These are phyloP conservation scores for Melieria crassipennis DNA, from an alignment of 2,888 invertebrate genomes.

Conservation along the genomic window DNA sequence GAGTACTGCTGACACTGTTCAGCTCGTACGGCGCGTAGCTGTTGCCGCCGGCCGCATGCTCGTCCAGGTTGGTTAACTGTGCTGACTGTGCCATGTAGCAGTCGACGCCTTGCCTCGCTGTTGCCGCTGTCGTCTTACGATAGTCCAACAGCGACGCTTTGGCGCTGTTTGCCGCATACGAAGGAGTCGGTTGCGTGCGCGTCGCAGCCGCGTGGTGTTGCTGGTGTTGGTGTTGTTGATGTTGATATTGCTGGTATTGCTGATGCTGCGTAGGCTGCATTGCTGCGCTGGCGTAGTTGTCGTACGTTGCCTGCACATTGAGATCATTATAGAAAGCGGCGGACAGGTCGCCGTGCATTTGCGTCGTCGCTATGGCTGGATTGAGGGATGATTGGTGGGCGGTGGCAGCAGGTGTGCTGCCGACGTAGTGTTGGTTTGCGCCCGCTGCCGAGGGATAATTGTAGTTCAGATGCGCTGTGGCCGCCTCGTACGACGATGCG, in stretches of 20 bases:
- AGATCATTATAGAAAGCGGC: constrained; percentile 54
- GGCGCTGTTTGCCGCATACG: constrained; percentile 5
- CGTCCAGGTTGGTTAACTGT: constrained; percentile 44
- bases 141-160: constrained; percentile 50
- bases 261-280: constrained; percentile 18
- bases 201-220: constrained; percentile 31
- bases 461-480: constrained; percentile 40
- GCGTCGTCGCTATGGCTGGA: constrained; percentile 11
- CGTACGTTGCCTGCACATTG: constrained; percentile 46
- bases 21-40: not conserved
- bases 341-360: constrained; percentile 18
- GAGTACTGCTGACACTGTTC: not conserved
- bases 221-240: constrained; percentile 31
- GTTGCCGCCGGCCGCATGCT: constrained; percentile 26
- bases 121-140: constrained; percentile 47
- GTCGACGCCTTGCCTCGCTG: constrained; percentile 20
- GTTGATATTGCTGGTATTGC: constrained; percentile 6
- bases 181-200: constrained; percentile 17
- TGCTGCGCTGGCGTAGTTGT: constrained; percentile 44
- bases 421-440: not conserved
- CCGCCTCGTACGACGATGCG: constrained; percentile 45
- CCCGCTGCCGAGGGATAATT: constrained; percentile 38
- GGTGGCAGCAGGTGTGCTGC: constrained; percentile 27
- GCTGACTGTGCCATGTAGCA: constrained; percentile 46
- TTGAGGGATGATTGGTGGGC: constrained; percentile 29